Percentiles rank a stretch among this genome's conserved stretches.
Evolutionary conservation across 2,113 vertebrate genomes (phyloP).

Genomic region (Synodontis membranacea): DNA sequence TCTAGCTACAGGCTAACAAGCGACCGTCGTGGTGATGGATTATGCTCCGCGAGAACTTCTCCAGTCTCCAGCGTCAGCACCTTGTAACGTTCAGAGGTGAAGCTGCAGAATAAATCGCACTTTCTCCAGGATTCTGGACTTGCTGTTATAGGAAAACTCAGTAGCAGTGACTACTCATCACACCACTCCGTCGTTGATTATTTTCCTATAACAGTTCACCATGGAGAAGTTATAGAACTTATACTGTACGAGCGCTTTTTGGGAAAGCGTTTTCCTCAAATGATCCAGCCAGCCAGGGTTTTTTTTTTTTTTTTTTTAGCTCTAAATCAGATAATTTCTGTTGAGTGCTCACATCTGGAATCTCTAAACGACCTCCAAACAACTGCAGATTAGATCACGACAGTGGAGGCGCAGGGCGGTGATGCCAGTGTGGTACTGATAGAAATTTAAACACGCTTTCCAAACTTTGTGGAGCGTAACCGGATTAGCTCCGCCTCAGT

Average conservation of each 20-base stretch:
- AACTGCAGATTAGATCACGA: background rate
- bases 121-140: no score
- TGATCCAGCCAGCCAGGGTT: background rate
- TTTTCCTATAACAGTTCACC: background rate
- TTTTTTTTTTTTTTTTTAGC: background rate
- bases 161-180: background rate
- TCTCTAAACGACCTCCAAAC: background rate
- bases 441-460: no score
- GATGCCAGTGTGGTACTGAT: background rate
- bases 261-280: background rate
- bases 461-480: background rate
- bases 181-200: background rate
- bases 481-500: background rate
- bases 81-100: no score
- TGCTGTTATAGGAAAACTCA: no score
- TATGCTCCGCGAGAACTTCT: background rate
- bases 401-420: background rate
- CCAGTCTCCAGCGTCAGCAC: no score
- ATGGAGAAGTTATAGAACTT: background rate
- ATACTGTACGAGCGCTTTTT: no score
- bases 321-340: background rate
- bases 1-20: background rate
- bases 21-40: background rate
- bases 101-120: no score
- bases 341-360: slow-evolving; percentile 2